Base-by-base conservation (phyloP, 2,888 invertebrate species). In the Polydesmus complanatus region DNA sequence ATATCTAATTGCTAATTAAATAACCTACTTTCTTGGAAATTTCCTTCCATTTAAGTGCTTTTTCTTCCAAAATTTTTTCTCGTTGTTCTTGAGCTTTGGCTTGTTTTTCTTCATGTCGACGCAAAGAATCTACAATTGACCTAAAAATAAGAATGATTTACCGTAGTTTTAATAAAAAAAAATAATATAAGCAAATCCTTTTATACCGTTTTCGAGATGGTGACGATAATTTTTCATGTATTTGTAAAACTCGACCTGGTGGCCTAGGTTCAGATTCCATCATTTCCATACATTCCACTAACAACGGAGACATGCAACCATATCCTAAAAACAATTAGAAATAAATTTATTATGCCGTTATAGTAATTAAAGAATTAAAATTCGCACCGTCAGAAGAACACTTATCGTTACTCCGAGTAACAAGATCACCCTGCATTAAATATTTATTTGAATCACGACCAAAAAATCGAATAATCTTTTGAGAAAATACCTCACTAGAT, bases 171-270 rank as follows among this genome's bases (percentile, higher is more conserved):
- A 63, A 63, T 60, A 52, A 19, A 25, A 37, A 48, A 51, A 23
- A 62, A 49, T 22, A 60, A 63, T 14, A 25, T 26, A 22, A 37
- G 5, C 5, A 22, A n/a, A 14, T 55, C 49, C 88, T 80, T 60
- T 86, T 81, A n/a, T 11, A 58, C 49, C 88, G 80, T 60, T 86
- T 81, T n/a, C 90, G 79, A 1, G 90, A 87, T 0, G 94, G 94
- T 54, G 90, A 91, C 0, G 92, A 92, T 0, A 97, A 77, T 72
- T 95, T 96, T 67, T 93, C 92, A 73, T 95, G 95, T 53, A 96
- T 78, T 67, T 94, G 90, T 63, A 91, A 82, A 0, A 92, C 93
- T 59, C 94, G 80, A 58, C 92, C 95, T 0, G 96, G 95, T 72
- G 91, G 88, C n/a, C 94, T 80, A 0, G 65, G 1, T 86, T 86